These are phyloP conservation scores for Cheirogaleus medius DNA, from an alignment of 2,113 vertebrate genomes.

Conservation along the genomic window DNA sequence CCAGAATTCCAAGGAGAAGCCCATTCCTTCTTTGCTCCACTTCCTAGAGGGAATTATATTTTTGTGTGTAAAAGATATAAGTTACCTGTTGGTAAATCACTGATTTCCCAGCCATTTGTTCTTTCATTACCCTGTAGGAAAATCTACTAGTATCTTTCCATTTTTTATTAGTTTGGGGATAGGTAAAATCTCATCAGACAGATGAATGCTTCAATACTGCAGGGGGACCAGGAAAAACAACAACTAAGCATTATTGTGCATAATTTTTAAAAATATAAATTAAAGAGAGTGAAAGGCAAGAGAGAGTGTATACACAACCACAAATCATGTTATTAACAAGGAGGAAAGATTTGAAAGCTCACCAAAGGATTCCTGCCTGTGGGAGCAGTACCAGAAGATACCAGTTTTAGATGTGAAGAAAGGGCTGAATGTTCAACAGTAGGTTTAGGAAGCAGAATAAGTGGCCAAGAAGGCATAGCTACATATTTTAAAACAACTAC, in stretches of 20 bases:
- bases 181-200: not conserved
- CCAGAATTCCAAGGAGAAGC: not conserved
- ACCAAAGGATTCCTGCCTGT: not conserved
- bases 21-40: not conserved
- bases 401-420: not conserved
- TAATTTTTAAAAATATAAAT: constrained; percentile 36
- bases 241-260: not conserved
- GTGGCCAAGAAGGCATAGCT: not conserved
- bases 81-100: not conserved
- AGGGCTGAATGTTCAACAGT: not conserved
- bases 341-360: not conserved
- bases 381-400: not conserved
- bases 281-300: not conserved
- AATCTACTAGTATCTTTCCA: not conserved
- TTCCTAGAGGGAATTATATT: not conserved
- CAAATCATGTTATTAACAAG: not conserved
- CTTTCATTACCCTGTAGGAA: not conserved
- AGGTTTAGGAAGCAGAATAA: not conserved
- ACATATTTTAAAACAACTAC: not conserved
- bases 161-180: not conserved
- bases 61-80: not conserved
- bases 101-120: not conserved
- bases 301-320: not conserved
- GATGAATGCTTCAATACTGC: not conserved
- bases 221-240: not conserved